Conservation (phyloP, 2,888 invertebrate species). For the Camponotus fellah region DNA sequence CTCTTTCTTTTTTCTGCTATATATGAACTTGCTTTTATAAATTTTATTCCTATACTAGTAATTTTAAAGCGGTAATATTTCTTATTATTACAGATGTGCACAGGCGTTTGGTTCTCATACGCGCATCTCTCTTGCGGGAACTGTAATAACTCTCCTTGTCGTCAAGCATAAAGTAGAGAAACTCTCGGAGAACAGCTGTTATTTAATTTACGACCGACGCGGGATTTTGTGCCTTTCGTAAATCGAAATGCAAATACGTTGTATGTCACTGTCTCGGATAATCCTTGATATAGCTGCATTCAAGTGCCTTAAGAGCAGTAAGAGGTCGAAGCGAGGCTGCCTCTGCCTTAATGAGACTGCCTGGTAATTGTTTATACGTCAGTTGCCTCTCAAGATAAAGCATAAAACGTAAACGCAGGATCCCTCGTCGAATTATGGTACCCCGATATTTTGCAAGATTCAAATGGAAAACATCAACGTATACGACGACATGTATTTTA, state of each 20-base stretch:
- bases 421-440: constrained; percentile 20
- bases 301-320: constrained; percentile 38
- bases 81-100: constrained; percentile 3
- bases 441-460: constrained; percentile 12
- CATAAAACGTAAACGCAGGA: constrained; percentile 10
- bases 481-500: neutral
- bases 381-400: constrained; percentile 42
- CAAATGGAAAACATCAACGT: constrained; percentile 6
- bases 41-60: neutral
- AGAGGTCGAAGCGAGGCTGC: constrained; percentile 34
- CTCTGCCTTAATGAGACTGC: constrained; percentile 45
- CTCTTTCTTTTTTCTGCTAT: neutral
- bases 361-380: constrained; percentile 50
- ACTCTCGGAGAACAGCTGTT: constrained; percentile 40
- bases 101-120: neutral
- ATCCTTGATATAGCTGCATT: constrained; percentile 50
- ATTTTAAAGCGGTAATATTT: neutral
- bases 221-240: constrained; percentile 50
- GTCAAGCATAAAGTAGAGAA: constrained; percentile 36
- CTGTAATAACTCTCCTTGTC: constrained; percentile 39
- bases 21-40: neutral
- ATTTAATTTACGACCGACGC: constrained; percentile 46
- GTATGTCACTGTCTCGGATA: constrained; percentile 54
- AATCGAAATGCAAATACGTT: constrained; percentile 52
- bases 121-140: neutral